Percentiles rank a stretch among this genome's conserved stretches.
Evolutionary conservation across 1,140 invertebrate genomes (phyloP).

Genomic region (Hestina assimilis): DNA sequence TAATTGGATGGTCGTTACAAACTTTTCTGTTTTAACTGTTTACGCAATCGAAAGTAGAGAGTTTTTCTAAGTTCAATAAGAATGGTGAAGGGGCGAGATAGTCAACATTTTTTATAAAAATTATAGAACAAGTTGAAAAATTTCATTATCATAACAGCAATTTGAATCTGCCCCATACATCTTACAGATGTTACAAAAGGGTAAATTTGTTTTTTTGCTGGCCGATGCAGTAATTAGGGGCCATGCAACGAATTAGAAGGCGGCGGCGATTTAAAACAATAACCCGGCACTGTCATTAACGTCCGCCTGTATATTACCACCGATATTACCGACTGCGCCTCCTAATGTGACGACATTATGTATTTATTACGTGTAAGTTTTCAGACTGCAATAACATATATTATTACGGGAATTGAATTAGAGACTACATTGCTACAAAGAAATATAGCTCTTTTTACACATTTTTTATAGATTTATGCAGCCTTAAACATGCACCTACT

Average conservation of each 20-base stretch:
- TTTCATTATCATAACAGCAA: conserved; percentile 40
- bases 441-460: too few relatives aligned
- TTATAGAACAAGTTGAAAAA: neutral
- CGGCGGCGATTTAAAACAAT: conserved; percentile 75
- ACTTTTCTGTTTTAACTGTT: conserved; percentile 69
- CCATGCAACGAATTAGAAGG: conserved; percentile 68
- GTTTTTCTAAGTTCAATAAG: conserved; percentile 23
- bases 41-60: conserved; percentile 48
- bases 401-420: conserved; percentile 28
- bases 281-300: conserved; percentile 66
- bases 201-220: conserved; percentile 61
- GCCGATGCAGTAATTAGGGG: conserved; percentile 57
- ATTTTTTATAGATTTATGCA: too few relatives aligned
- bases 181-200: conserved; percentile 63
- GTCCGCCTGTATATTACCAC: conserved; percentile 37
- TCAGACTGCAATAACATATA: conserved; percentile 36
- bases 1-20: conserved; percentile 74
- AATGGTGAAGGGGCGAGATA: neutral
- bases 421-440: too few relatives aligned
- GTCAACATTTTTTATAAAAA: neutral
- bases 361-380: conserved; percentile 48
- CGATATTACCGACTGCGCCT: conserved; percentile 49
- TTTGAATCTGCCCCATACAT: conserved; percentile 38
- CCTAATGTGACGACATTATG: conserved; percentile 69
- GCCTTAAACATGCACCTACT: too few relatives aligned